phyloP scores from a whole-genome alignment of 1,140 invertebrate genomes.

The Zaprionus camerounensis region DNA sequence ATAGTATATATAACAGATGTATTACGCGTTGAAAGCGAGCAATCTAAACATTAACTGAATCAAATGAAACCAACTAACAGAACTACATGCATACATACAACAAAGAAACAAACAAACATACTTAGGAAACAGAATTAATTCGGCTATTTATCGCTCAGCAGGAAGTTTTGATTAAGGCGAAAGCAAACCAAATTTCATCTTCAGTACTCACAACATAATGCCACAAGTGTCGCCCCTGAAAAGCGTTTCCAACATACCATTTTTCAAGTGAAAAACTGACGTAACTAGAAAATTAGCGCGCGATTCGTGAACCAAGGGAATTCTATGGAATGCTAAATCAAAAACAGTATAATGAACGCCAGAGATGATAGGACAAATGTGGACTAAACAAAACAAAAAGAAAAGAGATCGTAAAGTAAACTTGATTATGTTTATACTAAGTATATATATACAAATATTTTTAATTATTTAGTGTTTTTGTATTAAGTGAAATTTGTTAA shows the following conservation, averaged over 20 bases:
- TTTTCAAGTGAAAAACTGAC: slow-evolving; percentile 36
- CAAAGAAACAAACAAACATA: slow-evolving; percentile 16
- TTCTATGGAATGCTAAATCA: slow-evolving; percentile 59
- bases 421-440: slow-evolving; percentile 81
- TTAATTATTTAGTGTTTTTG: slow-evolving; percentile 83
- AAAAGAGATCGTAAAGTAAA: slow-evolving; percentile 61
- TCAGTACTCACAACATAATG: slow-evolving; percentile 53
- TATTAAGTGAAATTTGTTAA: slow-evolving; percentile 83
- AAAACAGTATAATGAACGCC: slow-evolving; percentile 51
- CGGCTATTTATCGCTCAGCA: slow-evolving; percentile 36
- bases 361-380: slow-evolving; percentile 47
- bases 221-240: slow-evolving; percentile 42
- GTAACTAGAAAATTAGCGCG: not conserved
- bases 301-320: slow-evolving; percentile 34
- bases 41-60: slow-evolving; percentile 72
- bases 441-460: slow-evolving; percentile 76
- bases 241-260: slow-evolving; percentile 58
- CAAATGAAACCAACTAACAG: slow-evolving; percentile 36
- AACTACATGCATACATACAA: slow-evolving; percentile 35
- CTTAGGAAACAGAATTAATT: slow-evolving; percentile 64
- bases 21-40: slow-evolving; percentile 77
- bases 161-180: slow-evolving; percentile 57
- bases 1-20: slow-evolving; percentile 76
- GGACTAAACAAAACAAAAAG: slow-evolving; percentile 38
- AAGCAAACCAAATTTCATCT: slow-evolving; percentile 74